These are phyloP conservation scores for Chaetodon auriga DNA, from an alignment of 2,113 vertebrate species.

Conservation along the genomic window DNA sequence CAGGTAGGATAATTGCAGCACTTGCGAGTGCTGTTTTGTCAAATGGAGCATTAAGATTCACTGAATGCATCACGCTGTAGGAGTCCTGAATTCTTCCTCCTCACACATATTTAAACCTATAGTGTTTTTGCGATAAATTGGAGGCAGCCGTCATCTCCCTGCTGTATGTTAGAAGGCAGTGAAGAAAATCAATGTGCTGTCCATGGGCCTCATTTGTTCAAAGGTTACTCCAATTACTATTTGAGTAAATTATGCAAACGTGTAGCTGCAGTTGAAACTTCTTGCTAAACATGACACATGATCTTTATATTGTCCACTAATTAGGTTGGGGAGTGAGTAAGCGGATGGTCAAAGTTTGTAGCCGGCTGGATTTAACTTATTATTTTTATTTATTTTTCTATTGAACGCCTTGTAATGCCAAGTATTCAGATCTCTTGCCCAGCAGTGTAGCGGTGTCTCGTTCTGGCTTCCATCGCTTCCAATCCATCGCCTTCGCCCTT, in stretches of 20 bases:
- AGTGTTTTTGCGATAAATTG: slow-evolving; percentile 9
- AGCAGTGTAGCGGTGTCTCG: background rate
- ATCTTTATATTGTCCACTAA: background rate
- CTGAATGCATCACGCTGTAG: background rate
- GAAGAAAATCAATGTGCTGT: background rate
- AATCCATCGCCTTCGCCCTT: background rate
- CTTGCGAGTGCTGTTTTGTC: background rate
- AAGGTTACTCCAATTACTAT: slow-evolving; percentile 42
- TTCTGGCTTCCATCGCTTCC: background rate
- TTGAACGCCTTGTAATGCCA: background rate
- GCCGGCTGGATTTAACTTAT: background rate
- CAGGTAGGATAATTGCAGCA: background rate
- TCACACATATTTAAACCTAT: background rate
- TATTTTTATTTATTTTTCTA: background rate
- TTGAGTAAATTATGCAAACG: background rate
- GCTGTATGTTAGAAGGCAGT: background rate
- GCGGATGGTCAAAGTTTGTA: background rate
- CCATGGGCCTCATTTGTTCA: slow-evolving; percentile 4
- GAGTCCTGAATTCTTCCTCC: background rate
- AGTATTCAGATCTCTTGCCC: background rate
- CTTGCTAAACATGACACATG: slow-evolving; percentile 1
- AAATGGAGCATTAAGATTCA: background rate
- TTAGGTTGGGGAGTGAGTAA: background rate
- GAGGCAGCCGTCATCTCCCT: background rate
- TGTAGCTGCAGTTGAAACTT: background rate